Evolutionary conservation across 64 coral and sea anemone species (phyloP).

Genomic region (Montipora foliosa): DNA sequence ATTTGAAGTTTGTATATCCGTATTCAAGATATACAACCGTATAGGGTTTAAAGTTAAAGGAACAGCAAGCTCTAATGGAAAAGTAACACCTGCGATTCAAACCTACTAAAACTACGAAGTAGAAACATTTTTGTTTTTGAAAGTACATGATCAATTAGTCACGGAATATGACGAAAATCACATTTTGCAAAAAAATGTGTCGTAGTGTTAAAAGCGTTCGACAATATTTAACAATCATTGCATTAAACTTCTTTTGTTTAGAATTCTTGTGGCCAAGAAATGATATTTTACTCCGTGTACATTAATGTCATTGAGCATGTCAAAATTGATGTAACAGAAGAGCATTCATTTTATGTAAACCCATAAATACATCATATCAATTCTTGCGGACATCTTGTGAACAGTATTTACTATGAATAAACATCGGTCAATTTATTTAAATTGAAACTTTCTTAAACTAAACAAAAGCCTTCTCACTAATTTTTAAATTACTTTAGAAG

Average conservation of each 20-base stretch:
- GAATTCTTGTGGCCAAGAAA: too few relatives aligned
- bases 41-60: too few relatives aligned
- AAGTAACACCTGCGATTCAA: too few relatives aligned
- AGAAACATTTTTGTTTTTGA: too few relatives aligned
- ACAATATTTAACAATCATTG: neutral
- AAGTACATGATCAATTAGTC: too few relatives aligned
- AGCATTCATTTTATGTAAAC: neutral
- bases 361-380: slow-evolving; percentile 25
- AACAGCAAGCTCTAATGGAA: too few relatives aligned
- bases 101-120: too few relatives aligned
- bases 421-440: slow-evolving; percentile 21
- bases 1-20: too few relatives aligned
- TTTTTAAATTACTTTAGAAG: neutral
- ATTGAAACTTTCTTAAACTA: slow-evolving; percentile 2
- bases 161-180: too few relatives aligned
- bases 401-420: neutral
- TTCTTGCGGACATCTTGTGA: slow-evolving; percentile 16
- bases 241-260: neutral
- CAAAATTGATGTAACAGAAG: neutral
- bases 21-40: too few relatives aligned
- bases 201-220: too few relatives aligned
- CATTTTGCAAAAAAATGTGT: too few relatives aligned
- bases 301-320: neutral
- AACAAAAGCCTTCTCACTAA: neutral
- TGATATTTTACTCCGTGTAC: neutral